Evolutionary conservation across 2,888 invertebrate genomes (phyloP).

Genomic region (Xestia ashworthii): DNA sequence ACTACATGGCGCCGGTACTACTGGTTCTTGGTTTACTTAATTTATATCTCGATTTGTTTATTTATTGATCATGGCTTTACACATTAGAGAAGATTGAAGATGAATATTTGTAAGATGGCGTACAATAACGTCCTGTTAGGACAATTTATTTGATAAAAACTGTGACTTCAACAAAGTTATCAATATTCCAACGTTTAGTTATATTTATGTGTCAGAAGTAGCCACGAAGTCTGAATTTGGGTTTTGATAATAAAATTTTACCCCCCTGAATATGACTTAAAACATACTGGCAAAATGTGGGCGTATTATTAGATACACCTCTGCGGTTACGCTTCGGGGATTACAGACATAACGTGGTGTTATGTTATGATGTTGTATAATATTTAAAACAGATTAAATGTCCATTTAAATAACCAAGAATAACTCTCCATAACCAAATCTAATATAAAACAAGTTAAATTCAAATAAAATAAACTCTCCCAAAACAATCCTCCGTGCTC

Average conservation of each 20-base stretch:
- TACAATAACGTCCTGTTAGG: background rate
- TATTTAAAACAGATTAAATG: background rate
- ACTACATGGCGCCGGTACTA: slow-evolving; percentile 69
- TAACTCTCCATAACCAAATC: slow-evolving; percentile 4
- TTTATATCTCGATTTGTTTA: slow-evolving; percentile 21
- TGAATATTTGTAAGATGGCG: background rate
- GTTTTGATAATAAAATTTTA: no score
- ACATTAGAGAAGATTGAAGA: background rate
- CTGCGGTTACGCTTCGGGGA: no score
- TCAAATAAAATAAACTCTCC: slow-evolving; percentile 20
- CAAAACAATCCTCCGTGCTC: slow-evolving; percentile 23
- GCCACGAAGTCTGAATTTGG: background rate
- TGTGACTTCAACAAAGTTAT: background rate
- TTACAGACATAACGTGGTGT: no score
- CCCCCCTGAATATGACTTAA: no score
- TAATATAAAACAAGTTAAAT: slow-evolving; percentile 7
- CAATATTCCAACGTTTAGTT: background rate
- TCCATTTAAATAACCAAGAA: background rate
- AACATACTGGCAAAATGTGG: no score
- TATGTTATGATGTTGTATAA: no score
- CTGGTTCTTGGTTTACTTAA: slow-evolving; percentile 25
- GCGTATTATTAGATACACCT: no score
- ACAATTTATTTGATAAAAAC: background rate
- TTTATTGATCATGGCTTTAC: background rate
- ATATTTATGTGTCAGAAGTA: background rate